These are phyloP conservation scores for Myotis planiceps DNA, from an alignment of 2,797 vertebrate genomes.

Conservation along the genomic window DNA sequence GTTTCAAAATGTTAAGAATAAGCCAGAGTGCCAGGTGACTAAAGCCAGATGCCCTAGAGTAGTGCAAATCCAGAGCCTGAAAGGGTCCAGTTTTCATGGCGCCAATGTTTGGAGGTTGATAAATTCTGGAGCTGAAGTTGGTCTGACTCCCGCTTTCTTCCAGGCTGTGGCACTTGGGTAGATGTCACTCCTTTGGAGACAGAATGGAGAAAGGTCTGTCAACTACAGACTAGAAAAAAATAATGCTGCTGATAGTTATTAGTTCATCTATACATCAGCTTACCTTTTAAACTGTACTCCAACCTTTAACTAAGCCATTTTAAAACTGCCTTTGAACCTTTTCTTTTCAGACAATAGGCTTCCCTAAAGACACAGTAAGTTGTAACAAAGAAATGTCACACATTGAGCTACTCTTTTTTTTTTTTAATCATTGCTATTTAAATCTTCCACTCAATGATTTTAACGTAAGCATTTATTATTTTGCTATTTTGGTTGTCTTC, in stretches of 20 bases:
- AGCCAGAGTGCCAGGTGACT: background rate
- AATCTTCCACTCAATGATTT: conserved; percentile 47
- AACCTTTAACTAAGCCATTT: conserved; percentile 35
- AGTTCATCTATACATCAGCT: conserved; percentile 50
- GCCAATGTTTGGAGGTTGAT: background rate
- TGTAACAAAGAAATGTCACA: conserved; percentile 61
- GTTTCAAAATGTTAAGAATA: background rate
- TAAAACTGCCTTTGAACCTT: conserved; percentile 52
- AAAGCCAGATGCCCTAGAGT: background rate
- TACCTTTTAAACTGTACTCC: conserved; percentile 49
- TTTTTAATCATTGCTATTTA: conserved; percentile 68
- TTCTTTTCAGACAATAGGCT: conserved; percentile 22
- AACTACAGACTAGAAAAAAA: background rate
- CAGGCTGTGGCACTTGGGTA: background rate
- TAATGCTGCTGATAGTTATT: background rate
- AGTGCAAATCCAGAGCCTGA: background rate
- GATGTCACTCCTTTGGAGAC: background rate
- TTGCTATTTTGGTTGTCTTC: background rate
- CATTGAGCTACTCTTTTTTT: background rate
- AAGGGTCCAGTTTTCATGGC: background rate
- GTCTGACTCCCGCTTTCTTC: background rate
- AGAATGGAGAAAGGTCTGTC: background rate
- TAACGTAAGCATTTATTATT: conserved; percentile 41
- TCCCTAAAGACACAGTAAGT: conserved; percentile 54
- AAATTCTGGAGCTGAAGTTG: background rate